Conservation (phyloP, 2,797 vertebrate genomes). For the Podarcis lilfordi region DNA sequence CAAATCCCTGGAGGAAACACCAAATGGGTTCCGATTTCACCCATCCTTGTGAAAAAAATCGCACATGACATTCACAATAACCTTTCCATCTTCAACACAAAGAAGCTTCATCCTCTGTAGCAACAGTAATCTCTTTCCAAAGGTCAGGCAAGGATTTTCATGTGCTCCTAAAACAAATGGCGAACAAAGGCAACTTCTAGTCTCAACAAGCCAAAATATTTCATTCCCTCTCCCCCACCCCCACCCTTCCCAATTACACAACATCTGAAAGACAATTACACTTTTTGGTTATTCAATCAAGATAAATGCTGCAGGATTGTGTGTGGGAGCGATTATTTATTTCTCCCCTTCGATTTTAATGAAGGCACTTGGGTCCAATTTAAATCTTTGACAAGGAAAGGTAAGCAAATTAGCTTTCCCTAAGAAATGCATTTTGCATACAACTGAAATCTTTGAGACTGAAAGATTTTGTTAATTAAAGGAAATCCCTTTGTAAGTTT, state of each 20-base stretch:
- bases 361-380: conserved; percentile 51
- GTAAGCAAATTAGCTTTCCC: conserved; percentile 55
- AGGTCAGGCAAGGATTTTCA: conserved; percentile 66
- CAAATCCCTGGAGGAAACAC: neutral
- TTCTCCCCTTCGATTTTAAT: conserved; percentile 44
- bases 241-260: conserved; percentile 36
- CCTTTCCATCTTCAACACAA: conserved; percentile 58
- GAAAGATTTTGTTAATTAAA: conserved; percentile 46
- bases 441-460: conserved; percentile 32
- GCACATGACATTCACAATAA: conserved; percentile 65
- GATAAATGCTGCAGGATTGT: conserved; percentile 46
- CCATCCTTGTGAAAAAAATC: neutral
- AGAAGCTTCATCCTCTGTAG: conserved; percentile 50
- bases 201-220: conserved; percentile 44
- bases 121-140: conserved; percentile 65
- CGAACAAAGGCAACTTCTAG: conserved; percentile 24
- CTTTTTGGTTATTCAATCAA: conserved; percentile 59
- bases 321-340: conserved; percentile 31
- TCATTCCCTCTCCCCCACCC: conserved; percentile 12
- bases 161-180: conserved; percentile 34
- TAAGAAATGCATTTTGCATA: conserved; percentile 21
- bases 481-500: conserved; percentile 20
- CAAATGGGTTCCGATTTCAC: conserved; percentile 48
- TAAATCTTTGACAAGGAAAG: conserved; percentile 47
- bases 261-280: conserved; percentile 54